Evolutionary conservation across 2,113 vertebrate species (phyloP), one percentile per base, ranked within the genome.

Genomic region (Notarius lentiginosus): DNA sequence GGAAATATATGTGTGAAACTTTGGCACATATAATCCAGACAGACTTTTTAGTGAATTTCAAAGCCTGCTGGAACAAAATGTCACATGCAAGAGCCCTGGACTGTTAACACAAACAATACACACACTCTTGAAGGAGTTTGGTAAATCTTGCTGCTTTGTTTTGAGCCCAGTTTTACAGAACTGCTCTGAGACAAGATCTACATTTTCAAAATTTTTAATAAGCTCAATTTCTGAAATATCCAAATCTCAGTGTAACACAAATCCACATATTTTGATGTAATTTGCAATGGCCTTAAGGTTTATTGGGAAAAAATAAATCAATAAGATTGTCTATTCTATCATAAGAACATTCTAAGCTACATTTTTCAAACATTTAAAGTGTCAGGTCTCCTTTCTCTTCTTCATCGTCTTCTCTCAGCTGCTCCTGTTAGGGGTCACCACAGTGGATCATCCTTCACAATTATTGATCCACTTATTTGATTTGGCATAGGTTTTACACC

Each of bases 201-300:
- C 27, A 77, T 58, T 30, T 79, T 58, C 18, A 18, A 18, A 17
- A 20, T 79, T 30, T 8, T 34, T 34, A 20, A 58, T 34, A 80
- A 80, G 14, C 12, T 17, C 6, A 77, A 58, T 34, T n/a, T 20
- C 34, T 85, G 55, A 87, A 79, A 68, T 9, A 85, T 85, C 41
- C 88, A 92, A 90, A 90, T 91, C 87, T 68, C 60, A 85, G 87
- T 88, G 87, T 92, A 91, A 91, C 91, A 90, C 53, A 85, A 66
- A 66, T 66, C 11, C 91, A 92, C 91, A 92, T 92, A 92, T 94
- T 95, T 93, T 92, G 88, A 92, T 91, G 92, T 92, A 95, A 95
- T 94, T 94, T 91, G 89, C 93, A 93, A 65, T 89, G 88, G 70
- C 83, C 89, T 93, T 91, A 91, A 77, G 82, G 91, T 91, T 92